Evolutionary conservation across 2,113 vertebrate species (phyloP).

Genomic region (Micronycteris hirsuta): DNA sequence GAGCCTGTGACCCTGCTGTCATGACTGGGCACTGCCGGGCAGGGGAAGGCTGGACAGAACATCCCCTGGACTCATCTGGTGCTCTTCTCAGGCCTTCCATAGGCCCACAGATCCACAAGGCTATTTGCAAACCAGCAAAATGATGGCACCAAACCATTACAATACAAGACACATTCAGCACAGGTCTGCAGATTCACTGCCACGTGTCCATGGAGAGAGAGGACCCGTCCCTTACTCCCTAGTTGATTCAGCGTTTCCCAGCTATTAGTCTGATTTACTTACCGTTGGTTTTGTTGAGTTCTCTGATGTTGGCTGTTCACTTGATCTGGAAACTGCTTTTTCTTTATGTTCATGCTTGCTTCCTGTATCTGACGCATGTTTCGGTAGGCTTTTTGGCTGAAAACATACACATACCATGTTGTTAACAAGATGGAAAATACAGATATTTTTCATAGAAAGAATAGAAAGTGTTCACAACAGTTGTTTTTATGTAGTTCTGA

Average conservation of each 20-base stretch:
- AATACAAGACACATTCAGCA: not conserved
- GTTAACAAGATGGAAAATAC: not conserved
- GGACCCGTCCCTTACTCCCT: not conserved
- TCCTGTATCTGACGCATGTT: constrained; percentile 16
- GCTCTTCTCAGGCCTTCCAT: not conserved
- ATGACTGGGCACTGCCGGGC: not conserved
- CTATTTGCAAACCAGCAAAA: not conserved
- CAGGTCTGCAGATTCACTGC: not conserved
- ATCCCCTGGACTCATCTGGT: not conserved
- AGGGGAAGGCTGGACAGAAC: accelerated
- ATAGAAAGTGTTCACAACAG: not conserved
- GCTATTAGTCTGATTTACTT: not conserved
- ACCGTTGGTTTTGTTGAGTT: constrained; percentile 73
- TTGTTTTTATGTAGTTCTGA: not conserved
- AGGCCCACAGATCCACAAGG: not conserved
- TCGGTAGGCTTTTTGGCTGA: constrained; percentile 68
- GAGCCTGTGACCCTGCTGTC: not conserved
- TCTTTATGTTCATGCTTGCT: constrained; percentile 51
- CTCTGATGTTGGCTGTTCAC: constrained; percentile 37
- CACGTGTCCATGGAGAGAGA: accelerated
- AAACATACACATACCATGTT: not conserved
- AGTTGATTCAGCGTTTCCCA: not conserved
- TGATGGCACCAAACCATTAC: not conserved
- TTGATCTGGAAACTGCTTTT: constrained; percentile 46
- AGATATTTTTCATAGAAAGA: not conserved